Evolutionary conservation across 1,140 invertebrate genomes (phyloP), one percentile per base, ranked within the genome.

Genomic region (Asbolus verrucosus): DNA sequence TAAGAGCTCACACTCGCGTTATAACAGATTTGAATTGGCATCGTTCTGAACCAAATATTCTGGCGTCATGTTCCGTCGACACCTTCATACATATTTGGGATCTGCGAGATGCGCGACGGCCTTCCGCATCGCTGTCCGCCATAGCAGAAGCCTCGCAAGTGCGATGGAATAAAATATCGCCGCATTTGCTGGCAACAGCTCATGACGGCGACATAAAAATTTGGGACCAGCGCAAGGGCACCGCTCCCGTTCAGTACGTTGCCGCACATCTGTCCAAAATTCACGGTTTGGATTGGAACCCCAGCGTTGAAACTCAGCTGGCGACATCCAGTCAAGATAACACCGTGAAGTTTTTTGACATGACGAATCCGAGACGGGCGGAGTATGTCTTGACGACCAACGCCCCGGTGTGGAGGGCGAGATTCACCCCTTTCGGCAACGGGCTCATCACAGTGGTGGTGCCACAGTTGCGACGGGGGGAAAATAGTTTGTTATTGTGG

Each of bases 1-100:
- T 98, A 33, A 88, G 90, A 63, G 91, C 90, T 8, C 95, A 98
- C 77, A 95, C 94, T 0, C 82, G 95, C 73, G 92, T 93, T 5
- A 92, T 98, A 6, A 96, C 92, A 77, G 95, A 97, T 80, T 86
- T 98, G 41, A 94, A 97, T 81, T 98, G 96, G 93, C 94, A 96
- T 78, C 87, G 90, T 67, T 91, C 91, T 80, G 91, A 97, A 80
- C 89, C 93, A n/a, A 92, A 95, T 80, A 81, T 95, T 9, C 84
- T 98, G 69, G 95, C 95, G 6, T 95, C 94, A 24, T 96, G 94
- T 78, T 97, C 95, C 15, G 94, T 95, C 30, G 96, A 98, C 80
- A 95, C 94, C 38, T 97, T 92, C 77, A 95, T 95, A 60, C 90
- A 96, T 80, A 86, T 98, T 36, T 98, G 96, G 96, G 96, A 98